Conservation (phyloP, 2,113 vertebrate species). For the Andinoacara biseriatus region DNA sequence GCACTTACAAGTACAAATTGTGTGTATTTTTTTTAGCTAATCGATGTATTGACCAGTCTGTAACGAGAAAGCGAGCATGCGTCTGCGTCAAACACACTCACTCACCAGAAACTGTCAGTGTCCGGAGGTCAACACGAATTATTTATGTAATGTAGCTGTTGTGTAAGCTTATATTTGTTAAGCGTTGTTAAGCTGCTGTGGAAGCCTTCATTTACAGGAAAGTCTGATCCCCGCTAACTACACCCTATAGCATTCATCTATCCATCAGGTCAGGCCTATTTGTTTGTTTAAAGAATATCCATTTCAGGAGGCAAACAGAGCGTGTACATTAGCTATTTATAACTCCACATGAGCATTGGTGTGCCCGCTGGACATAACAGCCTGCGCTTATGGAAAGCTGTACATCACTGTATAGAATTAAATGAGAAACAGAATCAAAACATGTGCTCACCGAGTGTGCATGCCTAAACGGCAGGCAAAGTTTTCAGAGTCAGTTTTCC, state of each 20-base stretch:
- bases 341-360: constrained; percentile 46
- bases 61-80: constrained; percentile 41
- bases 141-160: constrained; percentile 38
- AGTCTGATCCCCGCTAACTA: constrained; percentile 37
- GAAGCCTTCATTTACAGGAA: constrained; percentile 47
- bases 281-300: constrained; percentile 74
- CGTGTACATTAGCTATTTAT: constrained; percentile 76
- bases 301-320: constrained; percentile 72
- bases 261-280: constrained; percentile 62
- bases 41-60: constrained; percentile 62
- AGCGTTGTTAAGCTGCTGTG: constrained; percentile 55
- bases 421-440: constrained; percentile 58
- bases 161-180: constrained; percentile 52
- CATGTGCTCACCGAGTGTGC: constrained; percentile 13
- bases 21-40: constrained; percentile 26
- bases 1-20: constrained; percentile 55
- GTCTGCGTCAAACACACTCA: constrained; percentile 11
- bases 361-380: constrained; percentile 52
- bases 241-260: constrained; percentile 47
- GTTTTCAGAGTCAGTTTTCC: constrained; percentile 9
- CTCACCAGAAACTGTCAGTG: constrained; percentile 20
- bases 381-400: constrained; percentile 51
- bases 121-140: constrained; percentile 60
- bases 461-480: neutral
- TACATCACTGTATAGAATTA: constrained; percentile 66